These are phyloP conservation scores for Mythimna ferrago DNA, from an alignment of 2,888 invertebrate species.

Conservation along the genomic window DNA sequence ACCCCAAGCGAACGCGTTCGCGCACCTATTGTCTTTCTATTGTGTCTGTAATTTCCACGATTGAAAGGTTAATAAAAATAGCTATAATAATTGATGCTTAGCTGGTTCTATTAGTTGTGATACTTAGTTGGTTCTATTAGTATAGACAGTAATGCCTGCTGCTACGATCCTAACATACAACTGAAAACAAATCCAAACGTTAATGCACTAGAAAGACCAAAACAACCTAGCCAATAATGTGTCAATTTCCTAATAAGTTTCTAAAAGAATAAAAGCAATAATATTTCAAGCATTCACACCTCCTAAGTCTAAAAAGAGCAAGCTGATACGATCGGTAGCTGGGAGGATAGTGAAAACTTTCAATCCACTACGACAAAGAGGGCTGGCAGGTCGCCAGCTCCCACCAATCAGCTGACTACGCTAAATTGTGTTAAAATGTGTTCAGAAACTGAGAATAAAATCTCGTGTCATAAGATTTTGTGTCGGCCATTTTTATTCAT, in stretches of 20 bases:
- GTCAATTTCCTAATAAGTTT: neutral
- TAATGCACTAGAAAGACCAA: too few relatives aligned
- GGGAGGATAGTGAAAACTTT: conserved; percentile 59
- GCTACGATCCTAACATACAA: too few relatives aligned
- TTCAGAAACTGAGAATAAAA: conserved; percentile 42
- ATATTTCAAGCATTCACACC: conserved; percentile 33
- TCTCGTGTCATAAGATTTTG: conserved; percentile 39
- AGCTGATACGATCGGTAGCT: conserved; percentile 52
- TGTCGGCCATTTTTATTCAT: conserved; percentile 34
- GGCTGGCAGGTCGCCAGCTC: conserved; percentile 59
- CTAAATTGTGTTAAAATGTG: conserved; percentile 51
- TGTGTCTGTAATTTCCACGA: too few relatives aligned
- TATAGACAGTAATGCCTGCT: too few relatives aligned
- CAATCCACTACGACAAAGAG: conserved; percentile 57
- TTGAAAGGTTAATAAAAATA: too few relatives aligned
- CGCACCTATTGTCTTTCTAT: too few relatives aligned
- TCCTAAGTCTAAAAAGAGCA: conserved; percentile 51
- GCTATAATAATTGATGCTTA: too few relatives aligned
- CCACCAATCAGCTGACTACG: conserved; percentile 55
- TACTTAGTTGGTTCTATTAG: too few relatives aligned
- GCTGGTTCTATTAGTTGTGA: too few relatives aligned
- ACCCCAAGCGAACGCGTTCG: too few relatives aligned
- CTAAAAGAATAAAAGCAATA: neutral
- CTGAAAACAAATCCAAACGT: too few relatives aligned
- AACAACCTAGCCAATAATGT: neutral